A percentile compares a stretch with the other conserved stretches of the same genome.
Conservation (phyloP, 2,113 vertebrate species). For the Tauraco erythrolophus region DNA sequence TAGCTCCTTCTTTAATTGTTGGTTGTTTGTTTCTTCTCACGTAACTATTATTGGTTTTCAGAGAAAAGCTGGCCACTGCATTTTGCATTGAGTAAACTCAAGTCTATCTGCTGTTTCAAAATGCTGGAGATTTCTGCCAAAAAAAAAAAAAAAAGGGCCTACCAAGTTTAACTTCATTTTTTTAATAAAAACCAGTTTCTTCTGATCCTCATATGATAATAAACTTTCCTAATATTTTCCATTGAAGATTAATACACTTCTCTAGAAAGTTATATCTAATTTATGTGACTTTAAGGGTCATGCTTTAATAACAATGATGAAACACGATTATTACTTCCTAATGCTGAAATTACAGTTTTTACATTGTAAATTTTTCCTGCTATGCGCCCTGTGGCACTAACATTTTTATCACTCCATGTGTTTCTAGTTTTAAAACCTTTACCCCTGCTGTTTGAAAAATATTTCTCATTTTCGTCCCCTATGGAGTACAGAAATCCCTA, state of each 20-base stretch:
- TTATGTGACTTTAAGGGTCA: constrained; percentile 95
- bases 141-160: not conserved
- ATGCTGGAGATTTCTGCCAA: not conserved
- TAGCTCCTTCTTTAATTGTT: not conserved
- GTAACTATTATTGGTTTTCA: not conserved
- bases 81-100: constrained; percentile 38
- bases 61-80: not conserved
- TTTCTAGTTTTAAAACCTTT: constrained; percentile 99
- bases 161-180: constrained; percentile 45
- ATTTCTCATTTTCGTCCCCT: constrained; percentile 99
- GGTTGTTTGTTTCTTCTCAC: not conserved
- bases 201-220: constrained; percentile 75
- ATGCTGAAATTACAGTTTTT: constrained; percentile 99
- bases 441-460: constrained; percentile 99
- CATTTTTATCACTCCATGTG: constrained; percentile 99
- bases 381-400: constrained; percentile 99
- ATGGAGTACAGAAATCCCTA: constrained; percentile 99
- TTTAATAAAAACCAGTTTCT: constrained; percentile 32
- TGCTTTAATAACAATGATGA: constrained; percentile 99
- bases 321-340: constrained; percentile 99
- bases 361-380: constrained; percentile 92
- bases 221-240: constrained; percentile 84
- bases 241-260: constrained; percentile 86
- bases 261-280: constrained; percentile 88
- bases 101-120: constrained; percentile 52